Evolutionary conservation across 2,888 invertebrate species (phyloP).

Genomic region (Cosmia pyralina): DNA sequence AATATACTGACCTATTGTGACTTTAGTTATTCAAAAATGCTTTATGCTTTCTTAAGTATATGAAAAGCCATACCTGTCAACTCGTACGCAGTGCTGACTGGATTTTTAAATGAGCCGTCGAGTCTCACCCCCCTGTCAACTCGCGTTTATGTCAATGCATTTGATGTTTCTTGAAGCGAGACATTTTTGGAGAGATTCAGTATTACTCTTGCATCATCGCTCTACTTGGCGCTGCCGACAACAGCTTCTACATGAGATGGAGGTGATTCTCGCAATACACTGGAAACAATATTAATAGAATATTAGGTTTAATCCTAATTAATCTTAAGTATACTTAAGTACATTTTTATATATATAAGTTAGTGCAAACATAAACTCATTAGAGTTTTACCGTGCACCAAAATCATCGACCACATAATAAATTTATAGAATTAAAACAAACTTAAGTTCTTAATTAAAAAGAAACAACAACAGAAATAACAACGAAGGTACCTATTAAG

Average conservation of each 20-base stretch:
- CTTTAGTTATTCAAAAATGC: conserved; percentile 50
- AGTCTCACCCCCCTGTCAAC: conserved; percentile 55
- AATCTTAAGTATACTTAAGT: too few relatives aligned
- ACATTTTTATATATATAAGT: too few relatives aligned
- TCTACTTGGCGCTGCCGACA: neutral
- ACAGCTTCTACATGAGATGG: neutral
- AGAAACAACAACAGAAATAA: too few relatives aligned
- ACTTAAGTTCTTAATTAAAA: too few relatives aligned
- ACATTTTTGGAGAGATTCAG: neutral
- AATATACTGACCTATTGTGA: conserved; percentile 47
- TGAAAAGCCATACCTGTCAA: conserved; percentile 67
- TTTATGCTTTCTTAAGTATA: conserved; percentile 62
- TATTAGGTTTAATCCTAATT: neutral
- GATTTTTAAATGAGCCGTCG: conserved; percentile 76
- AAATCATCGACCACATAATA: too few relatives aligned
- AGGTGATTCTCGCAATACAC: neutral
- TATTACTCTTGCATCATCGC: neutral
- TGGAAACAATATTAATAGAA: neutral
- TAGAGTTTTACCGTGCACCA: too few relatives aligned
- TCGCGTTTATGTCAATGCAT: conserved; percentile 60
- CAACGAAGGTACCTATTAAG: too few relatives aligned
- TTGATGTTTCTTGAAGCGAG: conserved; percentile 21
- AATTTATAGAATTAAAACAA: too few relatives aligned
- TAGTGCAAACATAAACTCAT: too few relatives aligned
- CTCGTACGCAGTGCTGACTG: conserved; percentile 68